A percentile compares a stretch with the other conserved stretches of the same genome.
phyloP scores from a whole-genome alignment of 2,888 invertebrate genomes.

The Drosophila subquinaria region DNA sequence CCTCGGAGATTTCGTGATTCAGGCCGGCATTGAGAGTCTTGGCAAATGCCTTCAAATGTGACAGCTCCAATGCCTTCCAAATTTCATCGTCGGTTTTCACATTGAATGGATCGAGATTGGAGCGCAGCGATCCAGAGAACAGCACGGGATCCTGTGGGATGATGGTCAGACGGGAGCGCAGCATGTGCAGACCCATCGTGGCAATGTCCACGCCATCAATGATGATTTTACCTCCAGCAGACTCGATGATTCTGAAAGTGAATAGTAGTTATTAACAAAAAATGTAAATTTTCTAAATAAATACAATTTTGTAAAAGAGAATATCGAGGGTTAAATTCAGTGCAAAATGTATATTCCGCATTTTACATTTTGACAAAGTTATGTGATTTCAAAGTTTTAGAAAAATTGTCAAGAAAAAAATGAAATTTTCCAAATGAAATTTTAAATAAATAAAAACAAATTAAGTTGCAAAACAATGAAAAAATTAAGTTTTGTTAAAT shows the following conservation, averaged over 20 bases:
- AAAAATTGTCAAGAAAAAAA: no score
- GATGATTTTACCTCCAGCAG: constrained; percentile 91
- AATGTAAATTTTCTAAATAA: no score
- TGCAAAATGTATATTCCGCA: no score
- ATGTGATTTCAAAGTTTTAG: no score
- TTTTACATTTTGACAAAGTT: no score
- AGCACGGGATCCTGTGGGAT: constrained; percentile 97
- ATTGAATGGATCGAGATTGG: constrained; percentile 97
- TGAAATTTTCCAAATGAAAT: no score
- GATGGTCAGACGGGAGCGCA: constrained; percentile 93
- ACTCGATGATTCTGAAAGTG: constrained; percentile 91
- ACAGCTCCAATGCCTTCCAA: constrained; percentile 95
- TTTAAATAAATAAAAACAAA: no score
- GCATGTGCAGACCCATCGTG: constrained; percentile 92
- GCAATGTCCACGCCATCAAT: constrained; percentile 94
- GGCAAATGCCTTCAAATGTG: constrained; percentile 95
- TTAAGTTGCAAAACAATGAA: no score
- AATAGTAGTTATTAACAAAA: background rate
- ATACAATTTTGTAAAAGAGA: no score
- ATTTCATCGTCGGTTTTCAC: constrained; percentile 92
- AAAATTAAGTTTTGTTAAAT: no score
- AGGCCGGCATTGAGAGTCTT: constrained; percentile 91
- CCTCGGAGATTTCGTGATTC: constrained; percentile 94
- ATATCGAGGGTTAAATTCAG: no score
- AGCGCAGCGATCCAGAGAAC: constrained; percentile 95